Percentiles rank a stretch among this genome's conserved stretches.
phyloP scores from a whole-genome alignment of 2,113 vertebrate species.

The Furnarius figulus region DNA sequence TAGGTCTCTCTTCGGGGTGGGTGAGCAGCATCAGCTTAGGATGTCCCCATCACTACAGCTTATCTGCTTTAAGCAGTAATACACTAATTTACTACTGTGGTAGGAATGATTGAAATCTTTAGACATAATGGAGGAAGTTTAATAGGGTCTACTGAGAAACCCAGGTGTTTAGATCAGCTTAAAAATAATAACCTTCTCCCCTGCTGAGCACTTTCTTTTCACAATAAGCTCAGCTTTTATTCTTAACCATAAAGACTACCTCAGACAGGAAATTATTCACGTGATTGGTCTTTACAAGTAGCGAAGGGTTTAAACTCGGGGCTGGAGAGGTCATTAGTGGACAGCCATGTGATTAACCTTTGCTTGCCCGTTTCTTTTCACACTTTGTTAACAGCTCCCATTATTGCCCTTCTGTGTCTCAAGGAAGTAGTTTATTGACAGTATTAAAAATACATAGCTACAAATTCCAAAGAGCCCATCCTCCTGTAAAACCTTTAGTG shows the following conservation, averaged over 20 bases:
- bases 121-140: constrained; percentile 82
- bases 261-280: constrained; percentile 91
- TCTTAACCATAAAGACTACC: constrained; percentile 83
- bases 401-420: constrained; percentile 79
- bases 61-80: constrained; percentile 68
- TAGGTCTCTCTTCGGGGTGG: constrained; percentile 48
- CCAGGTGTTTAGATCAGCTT: constrained; percentile 89
- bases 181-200: constrained; percentile 86
- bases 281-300: constrained; percentile 89
- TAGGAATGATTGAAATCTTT: constrained; percentile 83
- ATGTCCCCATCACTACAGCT: constrained; percentile 46
- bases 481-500: constrained; percentile 30
- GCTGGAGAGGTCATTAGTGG: constrained; percentile 85
- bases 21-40: constrained; percentile 39
- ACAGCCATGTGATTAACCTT: constrained; percentile 87
- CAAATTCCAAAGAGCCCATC: constrained; percentile 70
- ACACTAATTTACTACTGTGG: constrained; percentile 73
- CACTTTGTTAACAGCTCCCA: constrained; percentile 83
- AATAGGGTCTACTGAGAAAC: constrained; percentile 83
- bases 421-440: constrained; percentile 84
- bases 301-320: constrained; percentile 79
- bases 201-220: constrained; percentile 81
- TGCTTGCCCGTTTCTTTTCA: constrained; percentile 84
- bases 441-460: constrained; percentile 81
- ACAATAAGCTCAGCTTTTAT: constrained; percentile 84